phyloP scores from a whole-genome alignment of 2,888 invertebrate species.

The Pristionchus fissidentatus region DNA sequence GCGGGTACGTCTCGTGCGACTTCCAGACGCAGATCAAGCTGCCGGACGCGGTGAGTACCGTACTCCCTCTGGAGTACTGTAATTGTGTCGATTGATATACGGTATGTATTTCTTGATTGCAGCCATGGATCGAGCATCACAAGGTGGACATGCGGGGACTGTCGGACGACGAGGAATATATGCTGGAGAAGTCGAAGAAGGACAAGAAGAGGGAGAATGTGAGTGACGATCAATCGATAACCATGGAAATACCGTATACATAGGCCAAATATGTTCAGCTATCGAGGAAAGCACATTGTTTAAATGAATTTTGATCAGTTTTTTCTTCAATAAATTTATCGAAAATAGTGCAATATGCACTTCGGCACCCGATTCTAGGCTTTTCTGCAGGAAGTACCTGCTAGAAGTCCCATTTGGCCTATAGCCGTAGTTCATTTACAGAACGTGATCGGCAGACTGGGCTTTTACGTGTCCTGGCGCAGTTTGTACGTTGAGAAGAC shows the following conservation, averaged over 20 bases:
- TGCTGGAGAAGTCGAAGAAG: background rate
- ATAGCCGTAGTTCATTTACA: no score
- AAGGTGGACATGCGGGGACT: background rate
- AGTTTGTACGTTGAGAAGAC: background rate
- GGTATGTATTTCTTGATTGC: background rate
- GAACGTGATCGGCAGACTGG: background rate
- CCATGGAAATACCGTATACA: no score
- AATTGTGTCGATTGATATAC: background rate
- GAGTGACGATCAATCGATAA: no score
- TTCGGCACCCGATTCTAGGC: no score
- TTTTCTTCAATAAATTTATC: no score
- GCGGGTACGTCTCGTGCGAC: background rate
- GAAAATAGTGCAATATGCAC: no score
- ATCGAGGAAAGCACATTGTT: no score
- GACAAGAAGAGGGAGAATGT: background rate
- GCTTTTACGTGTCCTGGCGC: background rate
- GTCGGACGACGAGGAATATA: constrained; percentile 15
- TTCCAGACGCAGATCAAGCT: background rate
- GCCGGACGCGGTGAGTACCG: background rate
- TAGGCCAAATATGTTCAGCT: no score
- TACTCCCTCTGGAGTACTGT: background rate
- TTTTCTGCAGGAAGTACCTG: no score
- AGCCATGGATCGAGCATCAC: constrained; percentile 41
- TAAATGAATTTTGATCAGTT: background rate
- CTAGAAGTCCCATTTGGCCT: no score